Conservation (phyloP, 2,888 invertebrate genomes). For the Clusia tigrina region DNA sequence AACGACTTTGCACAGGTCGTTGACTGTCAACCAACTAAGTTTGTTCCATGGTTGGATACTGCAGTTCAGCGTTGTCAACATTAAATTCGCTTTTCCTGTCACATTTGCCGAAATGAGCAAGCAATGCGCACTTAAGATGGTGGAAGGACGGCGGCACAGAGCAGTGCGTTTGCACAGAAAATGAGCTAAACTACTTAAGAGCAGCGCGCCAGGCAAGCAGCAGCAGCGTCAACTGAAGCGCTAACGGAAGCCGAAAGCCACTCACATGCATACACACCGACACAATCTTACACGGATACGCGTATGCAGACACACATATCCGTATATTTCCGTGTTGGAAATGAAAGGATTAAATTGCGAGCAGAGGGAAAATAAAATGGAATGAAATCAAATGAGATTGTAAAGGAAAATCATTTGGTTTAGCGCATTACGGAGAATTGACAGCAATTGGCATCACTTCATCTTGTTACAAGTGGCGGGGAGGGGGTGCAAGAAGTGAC, state of each 20-base stretch:
- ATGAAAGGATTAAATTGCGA: neutral
- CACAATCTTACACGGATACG: neutral
- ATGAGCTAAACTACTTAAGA: no score
- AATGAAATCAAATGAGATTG: no score
- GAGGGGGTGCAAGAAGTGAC: no score
- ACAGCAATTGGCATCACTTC: slow-evolving; percentile 9
- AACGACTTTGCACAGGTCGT: slow-evolving; percentile 14
- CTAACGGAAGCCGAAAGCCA: neutral
- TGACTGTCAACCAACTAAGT: slow-evolving; percentile 12
- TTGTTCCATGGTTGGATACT: neutral
- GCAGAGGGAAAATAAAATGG: neutral
- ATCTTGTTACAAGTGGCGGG: neutral
- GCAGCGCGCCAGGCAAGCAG: no score
- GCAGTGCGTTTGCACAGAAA: no score
- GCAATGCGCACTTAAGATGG: neutral
- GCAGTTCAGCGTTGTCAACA: neutral
- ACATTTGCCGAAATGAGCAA: neutral
- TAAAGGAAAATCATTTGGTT: neutral
- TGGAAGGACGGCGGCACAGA: no score
- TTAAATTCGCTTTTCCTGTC: neutral
- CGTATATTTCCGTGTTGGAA: neutral
- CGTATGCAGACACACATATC: neutral
- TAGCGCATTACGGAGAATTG: slow-evolving; percentile 15
- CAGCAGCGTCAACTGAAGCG: neutral
- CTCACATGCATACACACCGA: neutral